Evolutionary conservation across 2,888 invertebrate species (phyloP).

Genomic region (Catocala fraxini): DNA sequence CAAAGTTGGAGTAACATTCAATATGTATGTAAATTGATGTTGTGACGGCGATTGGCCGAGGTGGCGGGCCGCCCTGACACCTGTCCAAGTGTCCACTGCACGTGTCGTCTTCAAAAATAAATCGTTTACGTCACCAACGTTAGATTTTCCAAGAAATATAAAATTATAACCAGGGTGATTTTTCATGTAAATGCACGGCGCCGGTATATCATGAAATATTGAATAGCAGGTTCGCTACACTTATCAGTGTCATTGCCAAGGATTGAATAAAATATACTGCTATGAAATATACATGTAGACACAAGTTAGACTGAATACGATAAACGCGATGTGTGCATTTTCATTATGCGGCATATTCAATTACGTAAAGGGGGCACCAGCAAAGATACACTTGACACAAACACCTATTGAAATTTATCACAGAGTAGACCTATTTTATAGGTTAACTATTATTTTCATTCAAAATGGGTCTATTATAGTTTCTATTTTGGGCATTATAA

Average conservation of each 20-base stretch:
- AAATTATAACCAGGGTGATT: conserved; percentile 43
- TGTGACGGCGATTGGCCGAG: conserved; percentile 28
- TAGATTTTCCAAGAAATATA: conserved; percentile 29
- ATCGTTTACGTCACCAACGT: conserved; percentile 33
- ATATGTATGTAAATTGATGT: conserved; percentile 47
- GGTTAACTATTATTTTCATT: too few relatives aligned
- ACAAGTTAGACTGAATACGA: not conserved
- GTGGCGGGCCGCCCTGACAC: conserved; percentile 35
- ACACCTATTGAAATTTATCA: too few relatives aligned
- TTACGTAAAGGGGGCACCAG: too few relatives aligned
- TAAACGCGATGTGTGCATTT: not conserved
- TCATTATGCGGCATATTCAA: too few relatives aligned
- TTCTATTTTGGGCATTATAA: not conserved
- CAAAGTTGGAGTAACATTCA: conserved; percentile 29
- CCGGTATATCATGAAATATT: conserved; percentile 63
- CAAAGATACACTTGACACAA: too few relatives aligned
- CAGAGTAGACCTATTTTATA: too few relatives aligned
- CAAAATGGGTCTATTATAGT: not conserved
- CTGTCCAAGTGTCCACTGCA: conserved; percentile 22
- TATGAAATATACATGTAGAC: conserved; percentile 21
- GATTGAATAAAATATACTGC: conserved; percentile 43
- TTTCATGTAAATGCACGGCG: conserved; percentile 58
- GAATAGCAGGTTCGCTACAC: conserved; percentile 65
- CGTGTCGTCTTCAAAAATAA: conserved; percentile 12
- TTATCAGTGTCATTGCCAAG: conserved; percentile 76